phyloP scores from a whole-genome alignment of 1,140 invertebrate genomes.

The Ceratosolen fusciceps region DNA sequence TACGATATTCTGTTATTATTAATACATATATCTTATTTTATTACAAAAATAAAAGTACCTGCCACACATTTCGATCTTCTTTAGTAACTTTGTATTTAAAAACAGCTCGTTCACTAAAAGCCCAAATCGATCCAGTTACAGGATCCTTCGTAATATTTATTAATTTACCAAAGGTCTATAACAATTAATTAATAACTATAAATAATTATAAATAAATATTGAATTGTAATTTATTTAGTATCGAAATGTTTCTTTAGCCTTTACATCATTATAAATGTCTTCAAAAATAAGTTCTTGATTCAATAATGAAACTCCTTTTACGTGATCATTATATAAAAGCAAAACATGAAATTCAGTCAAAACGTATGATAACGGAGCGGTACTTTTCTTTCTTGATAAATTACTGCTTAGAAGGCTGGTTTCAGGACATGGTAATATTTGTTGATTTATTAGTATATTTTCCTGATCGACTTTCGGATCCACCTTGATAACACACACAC shows the following conservation, averaged over 20 bases:
- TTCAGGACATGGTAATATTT: constrained; percentile 76
- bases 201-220: constrained; percentile 33
- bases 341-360: constrained; percentile 93
- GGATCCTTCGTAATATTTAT: constrained; percentile 88
- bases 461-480: constrained; percentile 73
- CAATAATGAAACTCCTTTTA: constrained; percentile 88
- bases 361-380: constrained; percentile 82
- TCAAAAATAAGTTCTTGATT: constrained; percentile 91
- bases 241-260: constrained; percentile 50
- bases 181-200: constrained; percentile 29
- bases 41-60: constrained; percentile 65
- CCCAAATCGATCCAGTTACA: constrained; percentile 85
- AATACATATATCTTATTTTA: background rate
- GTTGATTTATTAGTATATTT: constrained; percentile 75
- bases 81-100: constrained; percentile 88
- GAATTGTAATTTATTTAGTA: constrained; percentile 32
- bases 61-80: constrained; percentile 92
- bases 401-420: constrained; percentile 63
- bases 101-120: constrained; percentile 85
- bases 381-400: constrained; percentile 51
- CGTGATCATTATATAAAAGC: constrained; percentile 85
- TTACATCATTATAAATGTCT: constrained; percentile 83
- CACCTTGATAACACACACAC: constrained; percentile 66
- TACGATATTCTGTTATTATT: constrained; percentile 36
- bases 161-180: constrained; percentile 84